Evolutionary conservation across 2,113 vertebrate genomes (phyloP).

Genomic region (Plestiodon gilberti): DNA sequence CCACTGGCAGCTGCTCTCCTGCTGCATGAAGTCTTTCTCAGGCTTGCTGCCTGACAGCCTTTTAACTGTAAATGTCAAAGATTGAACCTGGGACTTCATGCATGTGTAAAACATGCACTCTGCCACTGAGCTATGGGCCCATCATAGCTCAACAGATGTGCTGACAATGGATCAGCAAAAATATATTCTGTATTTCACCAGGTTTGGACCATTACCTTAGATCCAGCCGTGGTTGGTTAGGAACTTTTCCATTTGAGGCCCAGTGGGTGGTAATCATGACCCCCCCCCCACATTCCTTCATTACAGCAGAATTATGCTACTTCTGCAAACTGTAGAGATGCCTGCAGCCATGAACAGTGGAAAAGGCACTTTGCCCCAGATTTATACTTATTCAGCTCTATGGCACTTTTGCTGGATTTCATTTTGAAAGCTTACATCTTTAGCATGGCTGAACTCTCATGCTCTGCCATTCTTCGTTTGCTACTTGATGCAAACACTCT

Average conservation of each 20-base stretch:
- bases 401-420: slow-evolving; percentile 26
- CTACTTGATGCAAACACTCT: slow-evolving; percentile 10
- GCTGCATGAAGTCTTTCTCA: not conserved
- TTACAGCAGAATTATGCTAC: not conserved
- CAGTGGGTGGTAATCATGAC: not conserved
- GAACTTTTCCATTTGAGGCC: not conserved
- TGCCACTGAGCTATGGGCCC: not conserved
- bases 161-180: not conserved
- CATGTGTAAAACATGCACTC: no score
- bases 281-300: not conserved
- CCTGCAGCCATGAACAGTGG: not conserved
- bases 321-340: not conserved
- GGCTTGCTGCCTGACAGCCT: not conserved
- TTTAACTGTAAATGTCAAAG: not conserved
- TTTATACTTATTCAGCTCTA: not conserved
- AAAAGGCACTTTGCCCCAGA: not conserved
- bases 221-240: not conserved
- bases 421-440: slow-evolving; percentile 31
- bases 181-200: not conserved
- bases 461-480: slow-evolving; percentile 39
- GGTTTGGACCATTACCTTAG: not conserved
- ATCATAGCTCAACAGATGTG: not conserved
- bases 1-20: no score
- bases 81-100: not conserved
- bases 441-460: not conserved